Base-by-base conservation (phyloP, 2,113 vertebrate genomes). In the Tachysurus vachellii region DNA sequence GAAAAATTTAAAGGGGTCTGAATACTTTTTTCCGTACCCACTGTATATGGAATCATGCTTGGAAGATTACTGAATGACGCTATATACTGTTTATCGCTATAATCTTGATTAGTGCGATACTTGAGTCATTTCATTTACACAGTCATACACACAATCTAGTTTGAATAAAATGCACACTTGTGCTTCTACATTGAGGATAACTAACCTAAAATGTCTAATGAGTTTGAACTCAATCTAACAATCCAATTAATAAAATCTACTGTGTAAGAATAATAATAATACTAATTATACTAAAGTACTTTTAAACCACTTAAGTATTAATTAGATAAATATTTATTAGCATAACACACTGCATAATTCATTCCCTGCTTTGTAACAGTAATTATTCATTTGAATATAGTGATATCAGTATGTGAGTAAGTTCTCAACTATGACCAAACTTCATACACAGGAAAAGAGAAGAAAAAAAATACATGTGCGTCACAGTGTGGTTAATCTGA, bases 401-500 rank as follows among this genome's bases (percentile, higher is more conserved):
- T 31, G 44, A 6, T 23, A 12, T 12, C 3, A 59, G 17, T 31
- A 36, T 36, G n/a, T 81, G 21, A 64, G 3, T 53, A 28, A 50
- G 44, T 62, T 82, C 23, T 26, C 36, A 36, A n/a, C 8, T 44
- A 23, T 14, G 31, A 12, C 42, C 42, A 62, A 62, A 59, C 50
- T 10, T 50, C 61, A 82, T 6, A 82, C 57, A 81, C 47, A 77
- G 73, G 73, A 62, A 77, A 13, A 16, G 68, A n/a, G 75, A 19
- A 36, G 16, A 47, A 36, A 61, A 44, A 71, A 17, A 4, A 28
- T 21, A 57, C 3, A 28, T 70, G 85, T 70, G 82, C 89, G 90
- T 91, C 87, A 90, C 26, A 21, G 12, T 86, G 90, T 84, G 89
- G 89, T 91, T 87, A 57, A 77, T 36, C 53, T 36, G 82, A 83